Percentiles rank a stretch among this genome's conserved stretches.
These are phyloP conservation scores for Mallateleia sp. DNA, from an alignment of 2,888 invertebrate species.

Conservation along the genomic window DNA sequence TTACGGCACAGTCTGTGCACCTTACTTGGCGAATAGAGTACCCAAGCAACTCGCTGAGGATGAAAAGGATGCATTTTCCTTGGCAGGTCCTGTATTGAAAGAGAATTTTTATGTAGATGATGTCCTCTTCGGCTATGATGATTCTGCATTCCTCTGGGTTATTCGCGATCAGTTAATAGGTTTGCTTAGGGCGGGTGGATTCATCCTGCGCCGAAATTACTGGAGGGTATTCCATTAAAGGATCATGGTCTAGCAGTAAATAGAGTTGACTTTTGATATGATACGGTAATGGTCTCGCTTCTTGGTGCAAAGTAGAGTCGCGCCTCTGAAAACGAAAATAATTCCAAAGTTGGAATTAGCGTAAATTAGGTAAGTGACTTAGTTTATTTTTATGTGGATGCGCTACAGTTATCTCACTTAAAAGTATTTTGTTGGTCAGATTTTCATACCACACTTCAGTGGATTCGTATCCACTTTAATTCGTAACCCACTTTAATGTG, in stretches of 20 bases:
- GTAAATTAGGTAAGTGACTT: neutral
- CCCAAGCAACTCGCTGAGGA: too few relatives aligned
- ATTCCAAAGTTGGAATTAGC: constrained; percentile 4
- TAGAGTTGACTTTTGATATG: neutral
- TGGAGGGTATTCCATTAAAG: neutral
- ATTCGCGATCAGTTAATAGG: neutral
- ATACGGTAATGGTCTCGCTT: neutral
- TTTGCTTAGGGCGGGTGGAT: neutral
- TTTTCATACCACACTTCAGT: constrained; percentile 70
- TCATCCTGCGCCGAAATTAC: neutral
- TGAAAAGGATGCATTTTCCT: too few relatives aligned
- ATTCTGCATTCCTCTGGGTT: neutral
- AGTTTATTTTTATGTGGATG: neutral
- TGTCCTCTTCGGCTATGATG: neutral
- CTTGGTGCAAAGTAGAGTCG: neutral
- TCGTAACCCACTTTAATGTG: constrained; percentile 57
- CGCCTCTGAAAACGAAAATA: neutral
- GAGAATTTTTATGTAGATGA: too few relatives aligned
- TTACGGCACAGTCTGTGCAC: too few relatives aligned
- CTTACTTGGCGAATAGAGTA: too few relatives aligned
- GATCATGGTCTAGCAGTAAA: constrained; percentile 13
- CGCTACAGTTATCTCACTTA: too few relatives aligned
- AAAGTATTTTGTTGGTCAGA: constrained; percentile 79
- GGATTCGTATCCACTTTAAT: constrained; percentile 70
- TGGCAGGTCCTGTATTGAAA: too few relatives aligned